Conservation (phyloP, 2,797 vertebrate species). For the Phrynocephalus forsythii region DNA sequence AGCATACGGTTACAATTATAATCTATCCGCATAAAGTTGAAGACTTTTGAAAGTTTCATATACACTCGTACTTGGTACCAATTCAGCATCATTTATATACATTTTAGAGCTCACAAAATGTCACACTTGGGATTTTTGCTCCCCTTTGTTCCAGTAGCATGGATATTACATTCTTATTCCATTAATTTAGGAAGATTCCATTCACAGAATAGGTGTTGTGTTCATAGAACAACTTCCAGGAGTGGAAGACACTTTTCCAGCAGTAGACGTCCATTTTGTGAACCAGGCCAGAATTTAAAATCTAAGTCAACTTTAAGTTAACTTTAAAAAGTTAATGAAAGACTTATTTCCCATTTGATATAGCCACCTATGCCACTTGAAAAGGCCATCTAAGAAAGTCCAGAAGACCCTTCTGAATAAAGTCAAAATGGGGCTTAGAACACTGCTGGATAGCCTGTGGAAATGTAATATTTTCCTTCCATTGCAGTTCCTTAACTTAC, state of each 20-base stretch:
- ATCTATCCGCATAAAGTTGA: not conserved
- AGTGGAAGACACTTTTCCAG: not conserved
- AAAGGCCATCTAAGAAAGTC: not conserved
- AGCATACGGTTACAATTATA: not conserved
- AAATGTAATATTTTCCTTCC: not conserved
- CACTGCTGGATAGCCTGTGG: not conserved
- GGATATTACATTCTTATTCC: not conserved
- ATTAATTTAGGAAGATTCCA: not conserved
- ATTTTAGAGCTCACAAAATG: not conserved
- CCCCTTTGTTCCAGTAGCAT: not conserved
- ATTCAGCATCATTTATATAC: not conserved
- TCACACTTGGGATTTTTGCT: too few species aligned
- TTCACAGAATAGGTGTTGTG: not conserved
- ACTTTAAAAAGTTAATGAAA: not conserved
- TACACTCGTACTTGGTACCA: not conserved
- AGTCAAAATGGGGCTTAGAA: not conserved
- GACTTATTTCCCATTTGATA: not conserved
- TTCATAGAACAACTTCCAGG: not conserved
- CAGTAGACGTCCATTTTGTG: not conserved
- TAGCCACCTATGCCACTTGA: not conserved
- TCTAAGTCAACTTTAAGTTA: too few species aligned
- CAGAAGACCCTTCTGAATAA: not conserved
- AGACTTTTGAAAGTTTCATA: not conserved
- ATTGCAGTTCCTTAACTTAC: not conserved
- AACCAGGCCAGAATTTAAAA: not conserved